These are phyloP conservation scores for Noctua janthina DNA, from an alignment of 2,888 invertebrate species.

Conservation along the genomic window DNA sequence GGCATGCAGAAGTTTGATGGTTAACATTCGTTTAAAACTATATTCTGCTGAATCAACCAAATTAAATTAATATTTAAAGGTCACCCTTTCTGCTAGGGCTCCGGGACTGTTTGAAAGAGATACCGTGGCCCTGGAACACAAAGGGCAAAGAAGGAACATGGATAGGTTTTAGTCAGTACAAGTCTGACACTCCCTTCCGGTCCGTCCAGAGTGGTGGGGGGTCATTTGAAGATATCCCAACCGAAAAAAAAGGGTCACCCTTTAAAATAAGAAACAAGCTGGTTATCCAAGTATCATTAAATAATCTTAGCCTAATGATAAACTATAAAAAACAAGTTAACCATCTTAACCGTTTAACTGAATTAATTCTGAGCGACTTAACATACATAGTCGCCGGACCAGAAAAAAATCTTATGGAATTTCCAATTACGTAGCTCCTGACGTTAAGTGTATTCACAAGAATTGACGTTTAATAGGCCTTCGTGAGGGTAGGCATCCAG, in stretches of 20 bases:
- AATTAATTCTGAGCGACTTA: slow-evolving; percentile 25
- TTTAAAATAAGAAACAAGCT: neutral
- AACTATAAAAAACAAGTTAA: slow-evolving; percentile 6
- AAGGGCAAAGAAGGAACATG: no score
- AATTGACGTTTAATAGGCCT: slow-evolving; percentile 59
- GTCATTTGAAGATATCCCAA: no score
- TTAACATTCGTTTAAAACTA: neutral
- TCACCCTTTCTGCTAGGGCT: no score
- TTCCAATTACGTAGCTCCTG: slow-evolving; percentile 56
- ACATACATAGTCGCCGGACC: slow-evolving; percentile 13
- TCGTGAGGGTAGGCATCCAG: slow-evolving; percentile 22
- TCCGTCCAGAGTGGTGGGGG: no score
- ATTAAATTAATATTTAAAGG: neutral
- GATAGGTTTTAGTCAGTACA: no score
- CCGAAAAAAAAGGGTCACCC: no score
- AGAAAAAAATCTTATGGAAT: slow-evolving; percentile 52
- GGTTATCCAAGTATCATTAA: neutral
- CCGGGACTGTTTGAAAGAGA: no score
- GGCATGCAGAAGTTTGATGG: neutral
- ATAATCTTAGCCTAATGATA: neutral
- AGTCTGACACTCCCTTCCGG: no score
- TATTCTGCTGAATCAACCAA: neutral
- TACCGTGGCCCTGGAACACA: no score
- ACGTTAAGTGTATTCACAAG: slow-evolving; percentile 54
- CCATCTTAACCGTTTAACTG: neutral